Base-by-base conservation (phyloP, 2,113 vertebrate genomes). In the Amphilophus citrinellus region DNA sequence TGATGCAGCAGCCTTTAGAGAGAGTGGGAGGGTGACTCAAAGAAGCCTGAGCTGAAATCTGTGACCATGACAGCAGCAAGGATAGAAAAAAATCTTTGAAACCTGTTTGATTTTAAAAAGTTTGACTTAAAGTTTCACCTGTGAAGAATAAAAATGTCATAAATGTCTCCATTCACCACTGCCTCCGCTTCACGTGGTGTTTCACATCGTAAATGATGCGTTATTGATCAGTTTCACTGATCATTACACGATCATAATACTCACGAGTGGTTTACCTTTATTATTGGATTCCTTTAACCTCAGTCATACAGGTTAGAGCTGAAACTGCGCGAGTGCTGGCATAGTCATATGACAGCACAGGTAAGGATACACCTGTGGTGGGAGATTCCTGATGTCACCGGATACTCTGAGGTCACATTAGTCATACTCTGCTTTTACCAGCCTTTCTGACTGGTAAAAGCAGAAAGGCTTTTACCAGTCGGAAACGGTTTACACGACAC, bases 41-140 rank as follows among this genome's bases (percentile, higher is more conserved):
- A 24, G 66, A 53, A 53, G 1, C 1, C 0, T 13, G 17, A 73
- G 24, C 0, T 53, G 9, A 30, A 30, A 71, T 10, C 1, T 20
- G 13, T 47, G 15, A 10, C 20, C 6, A 50, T 47, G 44, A 53
- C 47, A 53, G 18, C 53, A 56, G 18, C 17, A 18, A 56, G 9
- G 6, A 6, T 15, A 20, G 50, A 17, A 50, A 17, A 50, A 15
- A 66, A 68, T 18, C 15, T 18, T 68, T 24, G 24, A 24, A 24
- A 24, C 27, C 27, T 27, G 27, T 27, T 27, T 27, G 27, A 27
- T 27, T 27, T 27, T 27, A 27, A 27, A 27, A 27, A 27, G 27
- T 27, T 3, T 27, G 27, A 27, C 27, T 27, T 27, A 2, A 71
- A 50, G 42, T 71, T 50, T 20, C 47, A 61, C 17, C 7, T 32